Evolutionary conservation across 2,797 vertebrate species (phyloP), one percentile per base, ranked within the genome.

Genomic region (Buphagus erythrorhynchus): DNA sequence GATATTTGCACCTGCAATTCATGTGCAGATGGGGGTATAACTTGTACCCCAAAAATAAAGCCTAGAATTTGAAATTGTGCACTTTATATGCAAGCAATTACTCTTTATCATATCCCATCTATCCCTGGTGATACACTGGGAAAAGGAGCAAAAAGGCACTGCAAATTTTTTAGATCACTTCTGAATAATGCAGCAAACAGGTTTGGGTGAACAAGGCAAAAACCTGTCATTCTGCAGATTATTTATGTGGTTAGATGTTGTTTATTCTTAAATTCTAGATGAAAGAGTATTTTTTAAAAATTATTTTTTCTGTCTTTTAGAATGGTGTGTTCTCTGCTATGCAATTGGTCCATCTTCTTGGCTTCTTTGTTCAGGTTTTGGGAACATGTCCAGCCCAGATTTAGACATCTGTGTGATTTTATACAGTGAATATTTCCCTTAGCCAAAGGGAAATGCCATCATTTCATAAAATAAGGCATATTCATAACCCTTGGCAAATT

Each of bases 1-100:
- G 95, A 92, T 94, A 94, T 82, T 93, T 95, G 86, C 67, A 87
- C 80, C 71, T 84, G 80, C 35, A 92, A 94, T 96, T 96, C 80
- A 59, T 89, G 91, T 85, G 74, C 91, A 96, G 94, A 95, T 93
- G 94, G 66, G 94, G 74, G 84, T 89, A 76, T 73, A 89, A 91
- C 87, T 91, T 87, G 80, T 55, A 76, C 74, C 88, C 83, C 51
- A 11, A 84, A 91, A 93, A 89, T 55, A 97, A 93, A 91, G 71
- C 67, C 28, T 10, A 14, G 59, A 36, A 76, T 93, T 69, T 66
- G 46, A 73, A 97, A 92, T 48, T 29, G n/a, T 87, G 58, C 35
- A 48, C 89, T 92, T 75, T 81, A 87, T 76, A 91, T 82, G 55
- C 59, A 55, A 55, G 59, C 55, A 76, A 58, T 91, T 95, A 79